Evolutionary conservation across 2,113 vertebrate genomes (phyloP).

Genomic region (Plectropomus leopardus): DNA sequence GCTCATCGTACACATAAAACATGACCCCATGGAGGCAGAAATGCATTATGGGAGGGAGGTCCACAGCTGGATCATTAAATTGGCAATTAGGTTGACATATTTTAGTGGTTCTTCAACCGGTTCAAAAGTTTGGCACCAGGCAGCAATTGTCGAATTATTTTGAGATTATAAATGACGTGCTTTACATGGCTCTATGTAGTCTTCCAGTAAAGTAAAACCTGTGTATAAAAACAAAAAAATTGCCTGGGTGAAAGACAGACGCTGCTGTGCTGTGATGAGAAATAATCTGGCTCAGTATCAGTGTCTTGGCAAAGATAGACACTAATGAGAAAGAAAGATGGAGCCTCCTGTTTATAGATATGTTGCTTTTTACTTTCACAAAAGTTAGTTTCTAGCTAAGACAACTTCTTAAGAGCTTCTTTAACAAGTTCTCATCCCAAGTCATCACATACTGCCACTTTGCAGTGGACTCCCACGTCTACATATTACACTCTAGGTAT

Average conservation of each 20-base stretch:
- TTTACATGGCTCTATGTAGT: too few species aligned
- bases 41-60: constrained; percentile 25
- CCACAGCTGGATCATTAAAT: constrained; percentile 11
- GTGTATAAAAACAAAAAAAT: background rate
- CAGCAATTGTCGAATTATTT: too few species aligned
- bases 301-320: constrained; percentile 11
- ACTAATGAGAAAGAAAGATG: constrained; percentile 21
- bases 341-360: background rate
- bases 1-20: constrained; percentile 3
- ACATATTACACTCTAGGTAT: too few species aligned
- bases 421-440: too few species aligned
- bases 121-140: background rate
- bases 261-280: background rate
- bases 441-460: too few species aligned
- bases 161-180: too few species aligned
- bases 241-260: background rate
- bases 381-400: background rate
- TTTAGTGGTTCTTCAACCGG: background rate
- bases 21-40: background rate
- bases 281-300: background rate
- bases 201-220: background rate
- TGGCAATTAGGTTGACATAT: background rate
- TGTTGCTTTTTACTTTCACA: constrained; percentile 1
- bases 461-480: too few species aligned
- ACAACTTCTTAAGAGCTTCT: too few species aligned